Conservation (phyloP, 1,140 invertebrate genomes). For the Procambarus clarkii region DNA sequence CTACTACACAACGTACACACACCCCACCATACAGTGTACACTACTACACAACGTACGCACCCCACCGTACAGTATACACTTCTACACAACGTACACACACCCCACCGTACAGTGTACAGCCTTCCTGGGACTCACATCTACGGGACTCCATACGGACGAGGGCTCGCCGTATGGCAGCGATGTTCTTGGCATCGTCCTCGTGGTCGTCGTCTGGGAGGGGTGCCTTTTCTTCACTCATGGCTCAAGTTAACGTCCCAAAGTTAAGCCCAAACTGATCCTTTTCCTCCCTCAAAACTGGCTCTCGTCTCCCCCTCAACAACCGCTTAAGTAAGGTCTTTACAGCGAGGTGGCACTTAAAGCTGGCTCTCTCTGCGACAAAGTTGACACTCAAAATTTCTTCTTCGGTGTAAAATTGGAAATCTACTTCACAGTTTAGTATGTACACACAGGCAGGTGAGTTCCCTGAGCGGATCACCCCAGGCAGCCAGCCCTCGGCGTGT, state of each 20-base stretch:
- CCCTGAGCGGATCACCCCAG: too few relatives aligned
- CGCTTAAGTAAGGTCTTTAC: too few relatives aligned
- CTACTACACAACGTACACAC: background rate
- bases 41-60: background rate
- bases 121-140: background rate
- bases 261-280: background rate
- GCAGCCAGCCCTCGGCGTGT: too few relatives aligned
- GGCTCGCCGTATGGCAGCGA: background rate
- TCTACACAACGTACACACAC: background rate
- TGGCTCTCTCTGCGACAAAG: background rate
- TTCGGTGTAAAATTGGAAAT: too few relatives aligned
- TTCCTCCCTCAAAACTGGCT: background rate
- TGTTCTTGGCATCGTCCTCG: background rate
- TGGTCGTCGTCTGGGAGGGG: background rate
- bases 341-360: background rate
- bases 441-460: too few relatives aligned
- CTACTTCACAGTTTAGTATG: too few relatives aligned
- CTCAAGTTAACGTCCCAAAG: background rate
- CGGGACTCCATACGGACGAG: constrained; percentile 7
- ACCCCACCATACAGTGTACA: background rate
- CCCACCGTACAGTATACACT: background rate
- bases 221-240: background rate
- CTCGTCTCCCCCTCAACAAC: background rate
- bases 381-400: too few relatives aligned
- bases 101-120: background rate